Percentiles rank a stretch among this genome's conserved stretches.
phyloP scores from a whole-genome alignment of 2,797 vertebrate species.

The Denticeps clupeoides region DNA sequence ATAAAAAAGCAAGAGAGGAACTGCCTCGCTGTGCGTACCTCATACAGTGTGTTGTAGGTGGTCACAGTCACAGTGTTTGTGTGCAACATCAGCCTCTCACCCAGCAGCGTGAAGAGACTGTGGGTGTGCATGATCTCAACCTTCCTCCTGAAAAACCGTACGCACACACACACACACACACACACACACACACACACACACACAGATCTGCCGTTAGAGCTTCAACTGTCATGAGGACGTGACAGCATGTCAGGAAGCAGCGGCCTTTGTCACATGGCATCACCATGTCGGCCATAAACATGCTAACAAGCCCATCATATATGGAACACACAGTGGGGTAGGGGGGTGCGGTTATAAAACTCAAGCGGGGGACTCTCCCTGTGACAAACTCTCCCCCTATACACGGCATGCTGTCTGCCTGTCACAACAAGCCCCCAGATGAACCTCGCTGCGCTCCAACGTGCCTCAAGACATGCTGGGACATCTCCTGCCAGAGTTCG shows the following conservation, averaged over 20 bases:
- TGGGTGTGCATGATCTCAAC: conserved; percentile 98
- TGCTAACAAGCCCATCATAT: too few relatives aligned
- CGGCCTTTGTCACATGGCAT: too few relatives aligned
- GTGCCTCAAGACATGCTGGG: background rate
- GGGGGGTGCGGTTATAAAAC: too few relatives aligned
- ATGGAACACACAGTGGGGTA: too few relatives aligned
- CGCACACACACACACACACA: background rate
- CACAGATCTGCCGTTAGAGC: too few relatives aligned
- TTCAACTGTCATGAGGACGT: too few relatives aligned
- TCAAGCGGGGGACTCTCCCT: conserved; percentile 30
- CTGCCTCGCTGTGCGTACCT: too few relatives aligned
- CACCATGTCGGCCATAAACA: too few relatives aligned
- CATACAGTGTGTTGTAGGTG: conserved; percentile 90
- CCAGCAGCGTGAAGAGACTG: conserved; percentile 90
- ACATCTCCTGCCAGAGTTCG: too few relatives aligned
- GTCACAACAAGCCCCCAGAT: background rate
- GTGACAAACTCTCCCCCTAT: conserved; percentile 34
- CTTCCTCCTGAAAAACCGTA: conserved; percentile 68
- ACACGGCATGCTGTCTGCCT: background rate
- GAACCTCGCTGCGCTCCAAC: background rate
- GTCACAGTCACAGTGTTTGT: conserved; percentile 83
- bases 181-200: too few relatives aligned
- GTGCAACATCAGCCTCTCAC: conserved; percentile 85
- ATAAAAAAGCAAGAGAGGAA: too few relatives aligned
- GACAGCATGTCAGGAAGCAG: too few relatives aligned